phyloP scores from a whole-genome alignment of 2,113 vertebrate species.

The Strigops habroptila region DNA sequence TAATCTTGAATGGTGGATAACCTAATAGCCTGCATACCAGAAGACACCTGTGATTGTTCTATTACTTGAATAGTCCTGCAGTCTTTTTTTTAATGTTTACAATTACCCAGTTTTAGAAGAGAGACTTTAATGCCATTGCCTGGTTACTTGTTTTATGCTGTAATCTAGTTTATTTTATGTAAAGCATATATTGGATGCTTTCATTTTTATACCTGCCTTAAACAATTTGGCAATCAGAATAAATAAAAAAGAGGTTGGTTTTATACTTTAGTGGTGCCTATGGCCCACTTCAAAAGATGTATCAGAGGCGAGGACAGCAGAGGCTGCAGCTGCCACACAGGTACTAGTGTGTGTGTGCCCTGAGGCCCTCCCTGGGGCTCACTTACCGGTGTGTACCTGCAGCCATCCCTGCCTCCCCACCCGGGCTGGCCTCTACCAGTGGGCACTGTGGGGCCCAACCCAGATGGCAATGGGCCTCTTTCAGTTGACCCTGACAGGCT shows the following conservation, averaged over 20 bases:
- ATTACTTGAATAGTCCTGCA: conserved; percentile 97
- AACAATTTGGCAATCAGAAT: conserved; percentile 99
- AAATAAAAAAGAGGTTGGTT: conserved; percentile 85
- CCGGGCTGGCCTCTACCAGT: not conserved
- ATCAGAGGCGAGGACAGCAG: not conserved
- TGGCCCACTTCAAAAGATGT: conserved; percentile 15
- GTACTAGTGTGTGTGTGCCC: not conserved
- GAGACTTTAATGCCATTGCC: conserved; percentile 88
- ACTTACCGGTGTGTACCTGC: not conserved
- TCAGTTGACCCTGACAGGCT: not conserved
- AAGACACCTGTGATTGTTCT: conserved; percentile 91
- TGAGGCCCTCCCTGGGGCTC: not conserved
- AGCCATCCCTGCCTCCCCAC: not conserved
- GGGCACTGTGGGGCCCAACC: not conserved
- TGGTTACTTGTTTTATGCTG: conserved; percentile 89
- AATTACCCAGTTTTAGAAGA: conserved; percentile 88
- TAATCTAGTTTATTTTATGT: conserved; percentile 89
- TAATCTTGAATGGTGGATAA: conserved; percentile 86
- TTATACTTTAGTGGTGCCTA: conserved; percentile 74
- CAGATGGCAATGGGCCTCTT: not conserved
- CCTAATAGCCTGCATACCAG: conserved; percentile 84
- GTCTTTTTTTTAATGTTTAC: conserved; percentile 93
- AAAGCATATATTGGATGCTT: conserved; percentile 90
- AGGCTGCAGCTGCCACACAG: not conserved
- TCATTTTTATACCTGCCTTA: conserved; percentile 99